A percentile compares a stretch with the other conserved stretches of the same genome.
These are phyloP conservation scores for Kryphioiulus occultus DNA, from an alignment of 2,888 invertebrate genomes.

Conservation along the genomic window DNA sequence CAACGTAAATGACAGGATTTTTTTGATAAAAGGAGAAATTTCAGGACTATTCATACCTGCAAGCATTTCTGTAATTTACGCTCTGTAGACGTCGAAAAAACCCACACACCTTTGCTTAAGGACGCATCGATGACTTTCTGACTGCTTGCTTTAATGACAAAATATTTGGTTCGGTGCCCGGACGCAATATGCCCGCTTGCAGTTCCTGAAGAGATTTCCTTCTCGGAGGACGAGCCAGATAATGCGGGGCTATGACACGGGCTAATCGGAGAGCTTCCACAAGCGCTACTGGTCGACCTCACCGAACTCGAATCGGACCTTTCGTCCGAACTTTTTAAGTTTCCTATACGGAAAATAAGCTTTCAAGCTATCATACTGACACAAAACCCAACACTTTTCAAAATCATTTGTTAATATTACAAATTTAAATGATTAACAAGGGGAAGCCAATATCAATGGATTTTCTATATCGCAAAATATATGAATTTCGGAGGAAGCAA, in stretches of 20 bases:
- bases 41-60: constrained; percentile 64
- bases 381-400: neutral
- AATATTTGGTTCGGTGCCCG: constrained; percentile 62
- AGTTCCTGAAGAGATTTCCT: constrained; percentile 45
- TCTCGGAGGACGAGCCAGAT: constrained; percentile 49
- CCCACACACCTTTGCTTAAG: constrained; percentile 67
- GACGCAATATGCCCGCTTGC: neutral
- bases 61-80: constrained; percentile 70
- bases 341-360: neutral
- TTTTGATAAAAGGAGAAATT: neutral
- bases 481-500: too few species aligned
- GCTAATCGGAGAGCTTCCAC: constrained; percentile 54
- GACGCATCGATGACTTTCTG: constrained; percentile 69
- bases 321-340: constrained; percentile 53
- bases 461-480: too few species aligned
- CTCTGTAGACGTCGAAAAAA: constrained; percentile 70
- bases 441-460: too few species aligned
- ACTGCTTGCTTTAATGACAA: constrained; percentile 71
- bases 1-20: constrained; percentile 55
- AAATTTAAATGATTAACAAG: too few species aligned
- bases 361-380: neutral
- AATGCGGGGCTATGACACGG: constrained; percentile 54
- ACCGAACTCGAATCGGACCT: constrained; percentile 54
- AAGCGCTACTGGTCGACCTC: constrained; percentile 54
- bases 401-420: too few species aligned